These are phyloP conservation scores for Polylopha cassiicola DNA, from an alignment of 2,888 invertebrate genomes.

Conservation along the genomic window DNA sequence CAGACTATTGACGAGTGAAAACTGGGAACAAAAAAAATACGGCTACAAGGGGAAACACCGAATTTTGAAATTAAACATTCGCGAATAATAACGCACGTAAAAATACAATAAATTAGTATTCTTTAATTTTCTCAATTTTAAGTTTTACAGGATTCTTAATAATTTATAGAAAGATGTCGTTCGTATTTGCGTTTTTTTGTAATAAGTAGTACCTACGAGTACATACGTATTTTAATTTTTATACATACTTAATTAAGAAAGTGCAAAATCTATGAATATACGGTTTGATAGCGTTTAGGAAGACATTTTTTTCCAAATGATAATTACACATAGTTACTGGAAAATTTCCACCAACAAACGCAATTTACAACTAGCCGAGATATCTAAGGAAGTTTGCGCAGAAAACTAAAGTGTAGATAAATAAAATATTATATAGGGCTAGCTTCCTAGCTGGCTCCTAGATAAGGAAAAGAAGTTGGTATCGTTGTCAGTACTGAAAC, in stretches of 20 bases:
- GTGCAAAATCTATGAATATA: too few species aligned
- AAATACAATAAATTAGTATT: too few species aligned
- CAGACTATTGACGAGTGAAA: too few species aligned
- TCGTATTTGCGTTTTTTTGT: slow-evolving; percentile 26
- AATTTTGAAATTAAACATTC: not conserved
- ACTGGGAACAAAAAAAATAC: too few species aligned
- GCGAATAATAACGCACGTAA: slow-evolving; percentile 11
- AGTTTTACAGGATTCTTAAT: too few species aligned
- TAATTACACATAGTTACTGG: too few species aligned
- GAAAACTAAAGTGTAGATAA: slow-evolving; percentile 8
- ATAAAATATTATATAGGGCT: slow-evolving; percentile 12
- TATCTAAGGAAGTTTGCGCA: slow-evolving; percentile 8
- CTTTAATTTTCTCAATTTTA: too few species aligned
- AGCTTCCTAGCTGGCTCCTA: slow-evolving; percentile 7
- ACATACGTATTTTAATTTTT: slow-evolving; percentile 1
- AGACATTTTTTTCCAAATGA: too few species aligned
- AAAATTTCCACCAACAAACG: too few species aligned
- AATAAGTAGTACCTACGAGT: slow-evolving; percentile 3
- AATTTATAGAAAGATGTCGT: slow-evolving; percentile 62
- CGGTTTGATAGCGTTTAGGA: too few species aligned
- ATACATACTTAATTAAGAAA: too few species aligned
- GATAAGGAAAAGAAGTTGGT: slow-evolving; percentile 14
- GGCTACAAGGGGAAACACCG: slow-evolving; percentile 7
- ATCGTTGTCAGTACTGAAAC: slow-evolving; percentile 17
- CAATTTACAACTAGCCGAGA: slow-evolving; percentile 6